These are phyloP conservation scores for Agrochola lychnidis DNA, from an alignment of 2,888 invertebrate genomes.

Conservation along the genomic window DNA sequence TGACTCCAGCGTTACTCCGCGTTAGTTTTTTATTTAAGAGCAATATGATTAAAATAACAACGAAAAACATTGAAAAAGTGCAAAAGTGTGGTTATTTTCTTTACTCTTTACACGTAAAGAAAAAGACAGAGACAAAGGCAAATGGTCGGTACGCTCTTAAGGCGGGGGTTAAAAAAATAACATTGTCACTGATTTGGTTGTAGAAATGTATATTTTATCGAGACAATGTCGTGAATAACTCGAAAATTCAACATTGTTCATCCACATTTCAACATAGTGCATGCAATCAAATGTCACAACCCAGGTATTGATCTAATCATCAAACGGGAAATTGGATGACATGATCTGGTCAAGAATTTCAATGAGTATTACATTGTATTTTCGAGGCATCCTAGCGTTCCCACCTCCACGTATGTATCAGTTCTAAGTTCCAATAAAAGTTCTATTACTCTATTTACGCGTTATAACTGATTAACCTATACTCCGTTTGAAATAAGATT, in stretches of 20 bases:
- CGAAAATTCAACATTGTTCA: conserved; percentile 10
- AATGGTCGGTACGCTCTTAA: too few relatives aligned
- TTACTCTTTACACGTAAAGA: too few relatives aligned
- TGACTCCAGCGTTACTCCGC: too few relatives aligned
- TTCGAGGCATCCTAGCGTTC: background rate
- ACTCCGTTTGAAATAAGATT: too few relatives aligned
- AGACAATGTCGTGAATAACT: background rate
- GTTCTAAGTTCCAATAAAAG: background rate
- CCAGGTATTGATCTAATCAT: conserved; percentile 7
- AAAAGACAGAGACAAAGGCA: too few relatives aligned
- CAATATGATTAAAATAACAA: too few relatives aligned
- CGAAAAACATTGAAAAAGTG: too few relatives aligned
- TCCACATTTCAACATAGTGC: background rate
- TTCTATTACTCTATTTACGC: background rate
- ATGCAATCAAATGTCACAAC: conserved; percentile 8
- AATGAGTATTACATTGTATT: conserved; percentile 6
- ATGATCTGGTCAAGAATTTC: conserved; percentile 12
- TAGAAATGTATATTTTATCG: background rate
- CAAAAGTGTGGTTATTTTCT: too few relatives aligned
- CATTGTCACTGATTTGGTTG: background rate
- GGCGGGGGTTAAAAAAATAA: background rate
- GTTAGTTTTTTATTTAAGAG: too few relatives aligned
- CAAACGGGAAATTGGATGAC: conserved; percentile 19
- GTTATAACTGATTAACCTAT: background rate
- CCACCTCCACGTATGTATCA: background rate